Conservation (phyloP, 2,888 invertebrate genomes). For the Volucella inanis region DNA sequence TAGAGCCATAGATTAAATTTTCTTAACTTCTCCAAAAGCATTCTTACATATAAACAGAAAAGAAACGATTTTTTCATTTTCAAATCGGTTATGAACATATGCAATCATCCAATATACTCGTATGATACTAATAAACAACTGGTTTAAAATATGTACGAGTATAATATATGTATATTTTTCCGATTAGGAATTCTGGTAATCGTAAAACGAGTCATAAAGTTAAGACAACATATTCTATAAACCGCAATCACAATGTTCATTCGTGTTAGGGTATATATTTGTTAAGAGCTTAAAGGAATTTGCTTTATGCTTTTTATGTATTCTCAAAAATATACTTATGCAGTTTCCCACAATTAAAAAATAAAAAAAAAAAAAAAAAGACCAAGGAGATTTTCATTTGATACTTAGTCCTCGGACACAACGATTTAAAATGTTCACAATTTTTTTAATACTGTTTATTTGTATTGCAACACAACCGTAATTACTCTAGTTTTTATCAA, state of each 20-base stretch:
- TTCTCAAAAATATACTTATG: no score
- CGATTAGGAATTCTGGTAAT: no score
- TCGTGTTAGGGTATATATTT: neutral
- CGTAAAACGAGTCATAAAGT: no score
- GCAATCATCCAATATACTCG: no score
- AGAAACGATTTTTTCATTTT: no score
- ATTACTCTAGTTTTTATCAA: slow-evolving; percentile 43
- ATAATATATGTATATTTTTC: neutral
- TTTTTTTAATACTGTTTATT: slow-evolving; percentile 38
- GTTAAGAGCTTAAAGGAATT: no score
- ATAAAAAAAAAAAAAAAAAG: neutral
- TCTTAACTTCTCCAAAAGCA: no score
- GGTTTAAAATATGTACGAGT: neutral
- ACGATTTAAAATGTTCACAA: slow-evolving; percentile 46
- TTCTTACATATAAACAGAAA: no score
- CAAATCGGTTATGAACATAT: no score
- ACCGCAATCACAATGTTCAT: neutral
- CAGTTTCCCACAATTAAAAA: no score
- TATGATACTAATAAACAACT: neutral
- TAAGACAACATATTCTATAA: neutral
- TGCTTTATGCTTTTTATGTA: no score
- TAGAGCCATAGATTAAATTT: no score
- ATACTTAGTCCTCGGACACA: slow-evolving; percentile 59
- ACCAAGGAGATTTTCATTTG: neutral
- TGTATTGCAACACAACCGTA: slow-evolving; percentile 37